These are phyloP conservation scores for Drosophila planitibia DNA, from an alignment of 2,888 invertebrate genomes.

Conservation along the genomic window DNA sequence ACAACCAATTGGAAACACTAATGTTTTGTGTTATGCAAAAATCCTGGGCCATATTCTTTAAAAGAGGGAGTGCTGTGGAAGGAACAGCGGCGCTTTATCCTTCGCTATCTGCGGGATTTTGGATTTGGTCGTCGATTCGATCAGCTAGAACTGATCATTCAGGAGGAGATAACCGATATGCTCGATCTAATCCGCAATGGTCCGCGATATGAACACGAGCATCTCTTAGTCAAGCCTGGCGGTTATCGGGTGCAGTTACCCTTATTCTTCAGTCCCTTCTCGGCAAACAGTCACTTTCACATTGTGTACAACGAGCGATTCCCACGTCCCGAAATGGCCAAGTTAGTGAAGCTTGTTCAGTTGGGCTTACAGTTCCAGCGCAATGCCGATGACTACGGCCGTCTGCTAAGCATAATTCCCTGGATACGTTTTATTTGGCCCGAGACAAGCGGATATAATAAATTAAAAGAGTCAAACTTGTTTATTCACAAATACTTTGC, in stretches of 20 bases:
- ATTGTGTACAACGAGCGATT: conserved; percentile 87
- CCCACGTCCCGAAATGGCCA: conserved; percentile 86
- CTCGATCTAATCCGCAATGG: conserved; percentile 86
- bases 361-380: conserved; percentile 87
- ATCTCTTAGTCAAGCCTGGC: conserved; percentile 78
- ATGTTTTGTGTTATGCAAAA: neutral
- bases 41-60: conserved; percentile 89
- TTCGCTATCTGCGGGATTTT: conserved; percentile 89
- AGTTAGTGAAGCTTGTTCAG: conserved; percentile 84
- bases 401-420: conserved; percentile 87
- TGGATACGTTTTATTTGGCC: conserved; percentile 88
- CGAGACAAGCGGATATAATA: conserved; percentile 87
- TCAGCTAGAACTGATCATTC: conserved; percentile 86
- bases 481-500: conserved; percentile 86
- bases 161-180: conserved; percentile 86
- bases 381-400: conserved; percentile 87
- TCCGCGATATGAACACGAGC: conserved; percentile 85
- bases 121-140: conserved; percentile 89
- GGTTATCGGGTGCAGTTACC: conserved; percentile 86
- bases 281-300: conserved; percentile 87
- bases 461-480: conserved; percentile 86
- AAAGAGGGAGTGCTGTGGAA: conserved; percentile 89
- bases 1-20: neutral
- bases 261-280: conserved; percentile 86
- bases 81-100: conserved; percentile 88